Base-by-base conservation (phyloP, 2,797 vertebrate species). In the Peromyscus aztecus region DNA sequence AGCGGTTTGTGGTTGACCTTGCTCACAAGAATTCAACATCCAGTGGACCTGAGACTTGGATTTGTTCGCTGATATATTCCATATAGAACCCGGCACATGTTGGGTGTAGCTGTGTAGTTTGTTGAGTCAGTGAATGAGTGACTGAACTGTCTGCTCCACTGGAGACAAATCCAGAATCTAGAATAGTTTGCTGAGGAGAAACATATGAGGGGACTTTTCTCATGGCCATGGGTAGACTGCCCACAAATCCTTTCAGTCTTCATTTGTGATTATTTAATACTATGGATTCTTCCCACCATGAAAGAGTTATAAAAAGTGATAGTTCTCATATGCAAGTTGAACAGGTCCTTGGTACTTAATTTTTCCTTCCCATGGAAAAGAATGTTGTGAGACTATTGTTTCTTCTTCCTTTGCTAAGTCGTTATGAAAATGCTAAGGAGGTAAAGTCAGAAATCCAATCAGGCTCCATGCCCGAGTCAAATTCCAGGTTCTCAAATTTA, bases 391-490 rank as follows among this genome's bases (percentile, higher is more conserved):
- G 46, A 88, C 90, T 17, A 65, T 84, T 84, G 24, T 37, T 61
- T 43, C 71, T 83, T 43, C 92, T 92, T 88, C 85, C 85, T 92
- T 95, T 73, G 78, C 88, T 94, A 77, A 92, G 55, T 77, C 19
- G 6, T 90, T 90, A 63, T 78, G 92, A 82, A 92, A 89, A 85
- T 73, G 95, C 40, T 63, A 65, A 94, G 92, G 92, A 97, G 94
- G 71, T 71, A 34, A 78, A 59, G 77, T 29, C 81, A 12, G 34
- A 37, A 67, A n/a, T 88, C 55, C 23, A 87, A 8, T 52, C 52
- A 40, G 4, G 63, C 27, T 52, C 80, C 17, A 11, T 61, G 69
- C 37, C 61, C 12, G 59, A 71, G 84, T 61, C 69, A 81, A 65
- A 31, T 19, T 34, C 82, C 61, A 89, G 21, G 4, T 37, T 31